These are phyloP conservation scores for Scolanthus callimorphus DNA, from an alignment of 92 coral and sea anemone species.

Conservation along the genomic window DNA sequence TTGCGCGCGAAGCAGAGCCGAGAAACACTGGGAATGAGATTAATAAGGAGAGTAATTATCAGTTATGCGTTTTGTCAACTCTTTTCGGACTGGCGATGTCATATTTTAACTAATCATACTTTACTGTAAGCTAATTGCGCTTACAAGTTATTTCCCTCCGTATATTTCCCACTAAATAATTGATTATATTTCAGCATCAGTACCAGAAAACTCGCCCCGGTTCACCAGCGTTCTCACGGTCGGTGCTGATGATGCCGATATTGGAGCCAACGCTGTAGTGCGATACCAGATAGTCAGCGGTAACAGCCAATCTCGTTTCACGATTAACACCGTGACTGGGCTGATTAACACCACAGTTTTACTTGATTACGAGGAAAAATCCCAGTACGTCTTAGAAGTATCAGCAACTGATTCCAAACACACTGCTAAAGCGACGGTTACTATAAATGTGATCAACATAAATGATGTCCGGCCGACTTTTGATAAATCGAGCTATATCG, in stretches of 20 bases:
- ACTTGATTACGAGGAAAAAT: conserved; percentile 64
- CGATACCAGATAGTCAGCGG: conserved; percentile 68
- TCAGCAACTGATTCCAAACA: conserved; percentile 59
- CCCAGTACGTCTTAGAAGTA: conserved; percentile 41
- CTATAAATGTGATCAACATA: conserved; percentile 46
- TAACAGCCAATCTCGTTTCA: conserved; percentile 47
- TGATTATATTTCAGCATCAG: background rate
- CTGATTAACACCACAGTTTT: conserved; percentile 36
- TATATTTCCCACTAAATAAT: too few species aligned
- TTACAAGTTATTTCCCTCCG: too few species aligned
- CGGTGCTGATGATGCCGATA: conserved; percentile 67
- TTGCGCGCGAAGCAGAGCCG: too few species aligned
- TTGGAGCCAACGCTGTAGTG: conserved; percentile 58
- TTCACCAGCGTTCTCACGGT: conserved; percentile 50
- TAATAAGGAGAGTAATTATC: too few species aligned
- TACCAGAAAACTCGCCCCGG: conserved; percentile 46
- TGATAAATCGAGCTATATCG: conserved; percentile 29
- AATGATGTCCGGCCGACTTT: conserved; percentile 80
- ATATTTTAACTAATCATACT: too few species aligned
- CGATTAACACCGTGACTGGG: conserved; percentile 56
- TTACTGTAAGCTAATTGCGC: too few species aligned
- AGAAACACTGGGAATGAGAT: too few species aligned
- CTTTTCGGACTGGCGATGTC: too few species aligned
- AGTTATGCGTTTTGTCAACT: too few species aligned
- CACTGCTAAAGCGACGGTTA: conserved; percentile 25